These are phyloP conservation scores for Fulmarus glacialis DNA, from an alignment of 2,113 vertebrate genomes.

Conservation along the genomic window DNA sequence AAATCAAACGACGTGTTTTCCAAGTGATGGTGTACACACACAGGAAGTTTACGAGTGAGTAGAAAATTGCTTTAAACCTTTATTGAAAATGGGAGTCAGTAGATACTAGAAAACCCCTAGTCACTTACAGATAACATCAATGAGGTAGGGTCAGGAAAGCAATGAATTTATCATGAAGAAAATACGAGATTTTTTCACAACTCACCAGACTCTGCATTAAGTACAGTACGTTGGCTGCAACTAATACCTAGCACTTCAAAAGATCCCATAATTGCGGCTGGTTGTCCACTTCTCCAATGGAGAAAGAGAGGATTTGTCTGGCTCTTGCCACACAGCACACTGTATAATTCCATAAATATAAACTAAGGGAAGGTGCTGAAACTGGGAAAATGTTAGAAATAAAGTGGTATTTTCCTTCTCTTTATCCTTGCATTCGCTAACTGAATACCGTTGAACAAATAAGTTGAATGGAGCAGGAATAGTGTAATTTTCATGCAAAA, in stretches of 20 bases:
- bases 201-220: neutral
- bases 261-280: neutral
- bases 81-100: neutral
- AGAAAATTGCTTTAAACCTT: neutral
- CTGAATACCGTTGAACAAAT: neutral
- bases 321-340: neutral
- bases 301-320: neutral
- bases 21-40: neutral
- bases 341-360: neutral
- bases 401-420: neutral
- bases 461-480: neutral
- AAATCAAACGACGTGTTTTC: neutral
- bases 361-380: neutral
- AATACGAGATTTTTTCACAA: neutral
- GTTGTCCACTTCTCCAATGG: neutral
- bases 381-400: neutral
- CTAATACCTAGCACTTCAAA: neutral
- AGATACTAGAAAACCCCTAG: neutral
- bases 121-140: neutral
- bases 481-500: conserved; percentile 19
- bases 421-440: neutral
- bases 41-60: neutral
- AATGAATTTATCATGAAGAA: neutral
- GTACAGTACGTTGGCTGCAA: neutral
- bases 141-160: neutral